Base-by-base conservation (phyloP, 2,888 invertebrate species). In the Ditylenchus weischeri region DNA sequence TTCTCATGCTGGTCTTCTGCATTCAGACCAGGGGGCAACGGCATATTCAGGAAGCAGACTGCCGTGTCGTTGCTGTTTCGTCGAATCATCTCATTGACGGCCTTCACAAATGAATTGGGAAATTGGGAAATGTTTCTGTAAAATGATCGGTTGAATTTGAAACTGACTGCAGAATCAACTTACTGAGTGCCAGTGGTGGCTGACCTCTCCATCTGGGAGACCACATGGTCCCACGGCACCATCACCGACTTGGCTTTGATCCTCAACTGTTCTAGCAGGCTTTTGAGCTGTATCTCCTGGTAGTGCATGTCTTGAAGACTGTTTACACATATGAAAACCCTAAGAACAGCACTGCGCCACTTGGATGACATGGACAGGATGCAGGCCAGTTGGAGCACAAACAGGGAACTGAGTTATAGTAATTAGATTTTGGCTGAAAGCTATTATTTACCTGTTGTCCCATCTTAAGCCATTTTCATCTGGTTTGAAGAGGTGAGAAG, bases 331-430 rank as follows among this genome's bases (percentile, higher is more conserved):
- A 92, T 87, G n/a, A 92, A 92, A 3, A 83, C 83, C 21, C 98
- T 87, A 66, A 98, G 87, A n/a, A 88, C 88, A 11, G 86, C 85
- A 76, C 89, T 89, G 79, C 90, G 91, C 93, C 93, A 94, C 72
- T 89, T 88, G 15, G 90, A 88, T 29, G 92, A 85, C 86, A 84
- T 83, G 49, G 81, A 81, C 43, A 83, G 71, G 69, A 98, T 94
- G 76, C 95, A 95, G 0, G 95, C 93, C 73, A 98, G 85, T 84
- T 98, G 98, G 84, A 98, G 89, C 88, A 95, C 90, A 86, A 98
- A 98, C 71, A 96, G 86, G 15, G 84, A 92, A 89, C 4, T 75
- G 66, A 50, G 69, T 2, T 54, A 11, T 23, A 29, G 29, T 29
- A 29, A 0, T n/a, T 35, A 21, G 4, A 57, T 18, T 3, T 18